phyloP scores from a whole-genome alignment of 2,797 vertebrate genomes.

The Betta splendens region DNA sequence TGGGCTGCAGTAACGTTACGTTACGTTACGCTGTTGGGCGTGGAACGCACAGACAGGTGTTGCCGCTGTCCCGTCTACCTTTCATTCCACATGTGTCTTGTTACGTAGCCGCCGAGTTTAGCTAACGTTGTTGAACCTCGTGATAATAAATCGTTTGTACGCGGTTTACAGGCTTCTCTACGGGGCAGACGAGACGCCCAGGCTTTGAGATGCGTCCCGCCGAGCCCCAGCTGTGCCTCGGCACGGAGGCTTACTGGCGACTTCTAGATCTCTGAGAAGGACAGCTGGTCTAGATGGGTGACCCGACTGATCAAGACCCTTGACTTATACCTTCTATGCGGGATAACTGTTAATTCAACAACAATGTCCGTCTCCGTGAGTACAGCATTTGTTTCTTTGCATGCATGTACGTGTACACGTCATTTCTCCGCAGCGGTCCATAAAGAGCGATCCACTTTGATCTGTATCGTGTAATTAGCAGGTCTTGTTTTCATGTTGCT shows the following conservation, averaged over 20 bases:
- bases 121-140: not conserved
- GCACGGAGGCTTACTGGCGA: slow-evolving; percentile 35
- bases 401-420: not conserved
- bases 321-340: slow-evolving; percentile 45
- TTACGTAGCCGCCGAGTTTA: not conserved
- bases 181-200: slow-evolving; percentile 28
- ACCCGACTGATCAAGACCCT: slow-evolving; percentile 43
- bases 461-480: not conserved
- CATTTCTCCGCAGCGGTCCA: not conserved
- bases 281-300: slow-evolving; percentile 57
- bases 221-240: slow-evolving; percentile 61
- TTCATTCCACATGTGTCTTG: slow-evolving; percentile 4
- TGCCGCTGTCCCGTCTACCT: slow-evolving; percentile 17
- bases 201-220: slow-evolving; percentile 53
- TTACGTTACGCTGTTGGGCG: slow-evolving; percentile 64
- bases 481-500: not conserved
- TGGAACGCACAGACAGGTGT: slow-evolving; percentile 70
- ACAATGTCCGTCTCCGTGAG: slow-evolving; percentile 86
- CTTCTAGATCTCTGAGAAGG: slow-evolving; percentile 25
- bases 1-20: slow-evolving; percentile 9
- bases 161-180: slow-evolving; percentile 32
- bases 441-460: not conserved
- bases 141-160: slow-evolving; percentile 1
- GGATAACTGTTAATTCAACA: slow-evolving; percentile 27
- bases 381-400: slow-evolving; percentile 37